These are phyloP conservation scores for Corynorhinus townsendii DNA, from an alignment of 2,113 vertebrate genomes.

Conservation along the genomic window DNA sequence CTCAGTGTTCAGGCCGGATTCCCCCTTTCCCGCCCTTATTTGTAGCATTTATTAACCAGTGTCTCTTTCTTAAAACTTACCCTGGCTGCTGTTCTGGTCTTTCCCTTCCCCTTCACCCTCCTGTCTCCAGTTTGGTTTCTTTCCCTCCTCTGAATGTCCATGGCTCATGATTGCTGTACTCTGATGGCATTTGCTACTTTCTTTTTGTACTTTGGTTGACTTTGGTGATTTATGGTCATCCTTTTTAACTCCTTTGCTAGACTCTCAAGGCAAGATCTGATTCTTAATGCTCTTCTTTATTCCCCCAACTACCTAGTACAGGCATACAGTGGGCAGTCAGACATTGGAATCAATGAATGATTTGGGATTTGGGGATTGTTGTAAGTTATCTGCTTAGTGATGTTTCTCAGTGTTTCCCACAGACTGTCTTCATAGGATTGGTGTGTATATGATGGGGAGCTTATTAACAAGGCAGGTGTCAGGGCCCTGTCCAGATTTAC, in stretches of 20 bases:
- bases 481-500: not conserved
- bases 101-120: rapidly evolving
- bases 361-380: not conserved
- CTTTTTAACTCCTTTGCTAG: not conserved
- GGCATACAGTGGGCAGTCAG: not conserved
- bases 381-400: not conserved
- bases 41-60: not conserved
- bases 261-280: not conserved
- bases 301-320: not conserved
- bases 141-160: not conserved
- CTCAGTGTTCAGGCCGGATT: not conserved
- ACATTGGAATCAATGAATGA: not conserved
- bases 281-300: not conserved
- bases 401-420: not conserved
- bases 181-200: not conserved
- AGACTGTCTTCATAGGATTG: not conserved
- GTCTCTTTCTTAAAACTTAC: not conserved
- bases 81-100: not conserved
- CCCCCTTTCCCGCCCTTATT: not conserved
- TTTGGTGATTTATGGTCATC: not conserved
- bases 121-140: not conserved
- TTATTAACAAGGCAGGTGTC: not conserved
- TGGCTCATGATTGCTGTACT: not conserved
- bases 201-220: not conserved
- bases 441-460: not conserved